Conservation (phyloP, 2,113 vertebrate species). For the Nibea albiflora region DNA sequence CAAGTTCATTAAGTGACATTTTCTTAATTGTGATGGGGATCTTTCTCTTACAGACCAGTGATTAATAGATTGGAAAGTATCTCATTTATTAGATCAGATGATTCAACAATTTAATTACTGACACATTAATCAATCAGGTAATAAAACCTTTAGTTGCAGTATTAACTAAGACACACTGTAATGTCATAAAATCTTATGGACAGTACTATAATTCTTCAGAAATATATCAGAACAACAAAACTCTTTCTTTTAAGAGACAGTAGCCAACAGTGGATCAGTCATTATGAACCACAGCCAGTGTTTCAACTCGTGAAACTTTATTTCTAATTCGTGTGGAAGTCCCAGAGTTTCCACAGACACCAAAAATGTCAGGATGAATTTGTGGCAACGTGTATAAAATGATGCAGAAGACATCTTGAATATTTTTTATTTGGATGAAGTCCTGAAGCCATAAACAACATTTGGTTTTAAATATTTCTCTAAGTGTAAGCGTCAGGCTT, state of each 20-base stretch:
- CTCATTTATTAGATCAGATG: no score
- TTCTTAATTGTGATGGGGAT: no score
- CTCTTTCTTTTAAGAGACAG: no score
- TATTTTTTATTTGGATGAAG: neutral
- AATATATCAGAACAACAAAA: neutral
- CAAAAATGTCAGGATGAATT: neutral
- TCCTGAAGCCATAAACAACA: neutral
- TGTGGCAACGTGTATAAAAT: neutral
- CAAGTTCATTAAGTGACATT: neutral
- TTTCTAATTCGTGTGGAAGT: neutral
- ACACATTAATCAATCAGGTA: neutral
- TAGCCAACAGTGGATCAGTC: no score
- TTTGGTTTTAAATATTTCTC: neutral
- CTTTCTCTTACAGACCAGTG: neutral
- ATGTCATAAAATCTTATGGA: neutral
- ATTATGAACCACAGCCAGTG: neutral
- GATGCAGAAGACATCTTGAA: neutral
- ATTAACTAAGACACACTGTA: neutral
- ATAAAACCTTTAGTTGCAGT: neutral
- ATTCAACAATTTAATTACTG: no score
- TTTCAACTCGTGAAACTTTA: neutral
- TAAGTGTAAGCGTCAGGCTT: neutral
- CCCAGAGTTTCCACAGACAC: neutral
- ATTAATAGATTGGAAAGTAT: neutral
- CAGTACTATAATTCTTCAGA: neutral